Conservation (phyloP, 2,113 vertebrate species). For the Phaethon lepturus region DNA sequence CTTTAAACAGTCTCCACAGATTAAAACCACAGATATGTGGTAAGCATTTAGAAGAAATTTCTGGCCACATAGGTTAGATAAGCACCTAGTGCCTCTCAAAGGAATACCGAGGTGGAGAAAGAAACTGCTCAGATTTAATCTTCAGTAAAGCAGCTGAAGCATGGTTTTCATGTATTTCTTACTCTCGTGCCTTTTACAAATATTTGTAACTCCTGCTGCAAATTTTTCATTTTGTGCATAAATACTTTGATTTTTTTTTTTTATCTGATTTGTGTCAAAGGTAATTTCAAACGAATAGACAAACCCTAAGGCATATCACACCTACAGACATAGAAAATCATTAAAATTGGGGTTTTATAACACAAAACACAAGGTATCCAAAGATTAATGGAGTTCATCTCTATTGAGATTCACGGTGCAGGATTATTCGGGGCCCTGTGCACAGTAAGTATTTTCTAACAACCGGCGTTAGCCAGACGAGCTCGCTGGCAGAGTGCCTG, state of each 20-base stretch:
- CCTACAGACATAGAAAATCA: background rate
- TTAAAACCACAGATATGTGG: background rate
- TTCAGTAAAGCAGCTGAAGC: background rate
- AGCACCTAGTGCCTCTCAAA: background rate
- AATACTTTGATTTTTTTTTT: background rate
- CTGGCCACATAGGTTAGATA: background rate
- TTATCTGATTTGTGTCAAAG: background rate
- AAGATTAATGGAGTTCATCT: background rate
- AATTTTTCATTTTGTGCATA: background rate
- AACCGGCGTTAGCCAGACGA: rapidly evolving
- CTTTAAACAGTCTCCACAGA: background rate
- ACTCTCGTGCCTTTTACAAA: background rate
- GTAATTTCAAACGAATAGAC: background rate
- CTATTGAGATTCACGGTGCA: background rate
- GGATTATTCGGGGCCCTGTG: background rate
- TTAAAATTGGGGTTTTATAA: background rate
- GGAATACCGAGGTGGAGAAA: background rate
- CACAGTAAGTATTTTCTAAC: background rate
- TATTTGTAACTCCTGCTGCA: background rate
- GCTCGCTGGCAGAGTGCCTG: background rate
- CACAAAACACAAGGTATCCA: background rate
- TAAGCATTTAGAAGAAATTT: background rate
- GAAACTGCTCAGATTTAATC: background rate
- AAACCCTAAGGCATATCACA: background rate
- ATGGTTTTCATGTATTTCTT: background rate